These are phyloP conservation scores for Tenrec ecaudatus DNA, from an alignment of 2,113 vertebrate species.

Conservation along the genomic window DNA sequence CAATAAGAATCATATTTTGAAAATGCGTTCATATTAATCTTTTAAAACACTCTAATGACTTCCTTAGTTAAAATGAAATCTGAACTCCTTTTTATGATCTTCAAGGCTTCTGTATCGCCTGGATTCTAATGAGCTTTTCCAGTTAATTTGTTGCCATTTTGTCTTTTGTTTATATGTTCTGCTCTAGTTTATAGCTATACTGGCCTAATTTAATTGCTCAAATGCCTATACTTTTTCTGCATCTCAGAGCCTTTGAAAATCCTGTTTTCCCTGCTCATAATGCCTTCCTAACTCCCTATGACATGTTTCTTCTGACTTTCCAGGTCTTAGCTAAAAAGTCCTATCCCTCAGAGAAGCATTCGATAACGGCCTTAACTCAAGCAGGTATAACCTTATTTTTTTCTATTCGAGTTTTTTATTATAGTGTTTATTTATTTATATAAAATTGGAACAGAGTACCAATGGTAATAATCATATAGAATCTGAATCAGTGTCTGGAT, in stretches of 20 bases:
- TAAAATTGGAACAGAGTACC: background rate
- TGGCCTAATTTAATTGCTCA: conserved; percentile 10
- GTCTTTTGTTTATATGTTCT: background rate
- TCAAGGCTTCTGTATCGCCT: background rate
- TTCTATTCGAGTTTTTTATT: background rate
- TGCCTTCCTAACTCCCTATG: background rate
- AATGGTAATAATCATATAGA: conserved; percentile 24
- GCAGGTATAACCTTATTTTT: background rate
- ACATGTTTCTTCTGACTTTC: background rate
- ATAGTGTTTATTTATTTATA: conserved; percentile 8
- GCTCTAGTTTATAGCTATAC: background rate
- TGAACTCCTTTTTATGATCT: background rate
- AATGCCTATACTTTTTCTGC: background rate
- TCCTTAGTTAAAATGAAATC: background rate
- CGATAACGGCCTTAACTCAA: background rate
- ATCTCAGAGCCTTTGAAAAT: background rate
- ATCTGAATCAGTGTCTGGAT: background rate
- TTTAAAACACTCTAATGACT: background rate
- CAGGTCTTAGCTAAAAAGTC: conserved; percentile 16
- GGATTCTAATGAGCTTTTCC: background rate
- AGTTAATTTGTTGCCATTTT: background rate
- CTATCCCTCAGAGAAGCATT: background rate
- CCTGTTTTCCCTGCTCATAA: background rate
- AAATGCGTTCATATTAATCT: background rate
- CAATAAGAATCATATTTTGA: background rate